phyloP scores from a whole-genome alignment of 1,140 invertebrate genomes.

The Caenorhabditis brenneri region DNA sequence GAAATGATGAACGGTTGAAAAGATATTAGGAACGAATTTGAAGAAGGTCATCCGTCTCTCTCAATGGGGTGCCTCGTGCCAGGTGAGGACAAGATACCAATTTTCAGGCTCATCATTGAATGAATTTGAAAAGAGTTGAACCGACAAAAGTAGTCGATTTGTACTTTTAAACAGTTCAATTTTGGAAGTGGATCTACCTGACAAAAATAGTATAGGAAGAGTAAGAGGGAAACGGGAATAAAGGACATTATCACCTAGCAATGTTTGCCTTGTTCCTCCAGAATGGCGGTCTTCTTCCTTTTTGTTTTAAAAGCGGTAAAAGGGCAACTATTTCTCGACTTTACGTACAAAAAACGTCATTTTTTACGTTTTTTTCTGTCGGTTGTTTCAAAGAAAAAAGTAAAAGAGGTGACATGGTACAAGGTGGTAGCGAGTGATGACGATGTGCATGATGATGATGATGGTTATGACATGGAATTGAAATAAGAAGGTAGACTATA shows the following conservation, averaged over 20 bases:
- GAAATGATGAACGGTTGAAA: slow-evolving; percentile 35
- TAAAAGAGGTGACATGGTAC: not conserved
- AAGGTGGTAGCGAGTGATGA: not conserved
- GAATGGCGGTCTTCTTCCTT: not conserved
- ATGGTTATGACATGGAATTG: not conserved
- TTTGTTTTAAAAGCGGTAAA: not conserved
- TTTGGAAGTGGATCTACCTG: not conserved
- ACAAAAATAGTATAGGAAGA: not conserved
- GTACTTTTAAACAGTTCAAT: slow-evolving; percentile 27
- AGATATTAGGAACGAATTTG: not conserved
- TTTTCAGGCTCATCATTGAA: not conserved
- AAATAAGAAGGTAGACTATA: not conserved
- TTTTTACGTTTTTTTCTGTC: not conserved
- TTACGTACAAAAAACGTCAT: not conserved
- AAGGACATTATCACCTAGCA: not conserved
- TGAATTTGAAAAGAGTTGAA: not conserved
- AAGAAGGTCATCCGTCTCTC: not conserved
- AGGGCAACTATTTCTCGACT: no score
- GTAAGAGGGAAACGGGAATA: no score
- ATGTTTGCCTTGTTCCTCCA: not conserved
- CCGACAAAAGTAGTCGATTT: not conserved
- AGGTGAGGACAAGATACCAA: not conserved
- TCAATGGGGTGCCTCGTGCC: not conserved
- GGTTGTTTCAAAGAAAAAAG: not conserved
- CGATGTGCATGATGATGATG: not conserved